Evolutionary conservation across 2,113 vertebrate species (phyloP).

Genomic region (Takifugu flavidus): DNA sequence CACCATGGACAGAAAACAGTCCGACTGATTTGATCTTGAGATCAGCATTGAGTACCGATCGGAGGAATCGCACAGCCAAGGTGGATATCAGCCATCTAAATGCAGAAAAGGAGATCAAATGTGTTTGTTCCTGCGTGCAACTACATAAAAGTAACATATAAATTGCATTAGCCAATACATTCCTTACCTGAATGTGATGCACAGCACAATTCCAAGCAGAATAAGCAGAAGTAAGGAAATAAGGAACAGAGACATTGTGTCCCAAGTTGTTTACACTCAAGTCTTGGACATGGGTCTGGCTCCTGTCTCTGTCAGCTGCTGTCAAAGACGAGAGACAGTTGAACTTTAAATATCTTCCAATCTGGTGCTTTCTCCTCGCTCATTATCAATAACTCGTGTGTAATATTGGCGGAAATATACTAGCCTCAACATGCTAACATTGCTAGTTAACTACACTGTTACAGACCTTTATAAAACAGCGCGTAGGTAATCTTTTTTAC

Average conservation of each 20-base stretch:
- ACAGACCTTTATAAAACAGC: slow-evolving; percentile 5
- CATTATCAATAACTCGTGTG: background rate
- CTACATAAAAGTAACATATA: background rate
- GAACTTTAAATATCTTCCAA: slow-evolving; percentile 8
- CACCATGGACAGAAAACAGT: slow-evolving; percentile 85
- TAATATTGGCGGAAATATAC: slow-evolving; percentile 3
- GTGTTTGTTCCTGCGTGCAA: background rate
- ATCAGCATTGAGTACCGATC: slow-evolving; percentile 82
- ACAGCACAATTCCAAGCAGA: slow-evolving; percentile 47
- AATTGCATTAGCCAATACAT: background rate
- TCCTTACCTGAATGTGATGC: slow-evolving; percentile 69
- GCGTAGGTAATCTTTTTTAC: slow-evolving; percentile 29
- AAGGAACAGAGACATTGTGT: slow-evolving; percentile 71
- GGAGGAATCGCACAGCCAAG: slow-evolving; percentile 83
- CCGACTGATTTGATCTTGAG: slow-evolving; percentile 89
- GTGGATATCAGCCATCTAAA: slow-evolving; percentile 84
- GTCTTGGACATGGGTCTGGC: slow-evolving; percentile 45
- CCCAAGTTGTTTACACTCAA: slow-evolving; percentile 56
- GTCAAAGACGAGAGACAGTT: slow-evolving; percentile 35
- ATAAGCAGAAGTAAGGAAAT: slow-evolving; percentile 54
- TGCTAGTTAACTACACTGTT: slow-evolving; percentile 25
- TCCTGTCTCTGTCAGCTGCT: slow-evolving; percentile 43
- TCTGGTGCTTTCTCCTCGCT: slow-evolving; percentile 4
- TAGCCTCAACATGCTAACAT: slow-evolving; percentile 27
- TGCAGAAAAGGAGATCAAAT: background rate